Conservation (phyloP, 2,113 vertebrate species). For the Bothrops jararaca region DNA sequence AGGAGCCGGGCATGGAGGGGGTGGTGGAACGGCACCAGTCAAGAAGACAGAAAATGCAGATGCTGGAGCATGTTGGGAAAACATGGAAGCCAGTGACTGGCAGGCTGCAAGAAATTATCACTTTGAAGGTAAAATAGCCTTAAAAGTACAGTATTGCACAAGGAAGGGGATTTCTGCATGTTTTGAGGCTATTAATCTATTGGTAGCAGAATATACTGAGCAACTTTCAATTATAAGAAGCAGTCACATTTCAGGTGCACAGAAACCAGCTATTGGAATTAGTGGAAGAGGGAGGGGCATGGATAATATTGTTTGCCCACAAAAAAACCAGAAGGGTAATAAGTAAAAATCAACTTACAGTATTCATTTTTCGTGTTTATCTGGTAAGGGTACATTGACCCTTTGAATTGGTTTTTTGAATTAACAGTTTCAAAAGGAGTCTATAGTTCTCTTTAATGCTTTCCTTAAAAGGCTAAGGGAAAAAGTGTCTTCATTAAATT, state of each 20-base stretch:
- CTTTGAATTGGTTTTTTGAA: not conserved
- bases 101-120: slow-evolving; percentile 41
- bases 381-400: not conserved
- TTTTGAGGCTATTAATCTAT: not conserved
- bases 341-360: not conserved
- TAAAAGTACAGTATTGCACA: not conserved
- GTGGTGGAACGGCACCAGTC: slow-evolving; percentile 4
- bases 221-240: not conserved
- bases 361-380: not conserved
- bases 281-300: not conserved
- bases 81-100: slow-evolving; percentile 42
- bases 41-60: slow-evolving; percentile 5
- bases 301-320: not conserved
- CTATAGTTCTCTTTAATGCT: not conserved
- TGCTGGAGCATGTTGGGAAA: slow-evolving; percentile 7
- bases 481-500: not conserved
- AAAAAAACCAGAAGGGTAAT: too few relatives aligned
- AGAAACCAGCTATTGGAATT: not conserved
- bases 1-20: slow-evolving; percentile 28
- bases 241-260: not conserved
- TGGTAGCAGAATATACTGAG: not conserved
- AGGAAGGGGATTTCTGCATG: too few relatives aligned
- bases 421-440: not conserved
- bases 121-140: slow-evolving; percentile 24
- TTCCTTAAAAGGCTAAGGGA: not conserved